Base-by-base conservation (phyloP, 2,888 invertebrate species). In the Margaritifera margaritifera region DNA sequence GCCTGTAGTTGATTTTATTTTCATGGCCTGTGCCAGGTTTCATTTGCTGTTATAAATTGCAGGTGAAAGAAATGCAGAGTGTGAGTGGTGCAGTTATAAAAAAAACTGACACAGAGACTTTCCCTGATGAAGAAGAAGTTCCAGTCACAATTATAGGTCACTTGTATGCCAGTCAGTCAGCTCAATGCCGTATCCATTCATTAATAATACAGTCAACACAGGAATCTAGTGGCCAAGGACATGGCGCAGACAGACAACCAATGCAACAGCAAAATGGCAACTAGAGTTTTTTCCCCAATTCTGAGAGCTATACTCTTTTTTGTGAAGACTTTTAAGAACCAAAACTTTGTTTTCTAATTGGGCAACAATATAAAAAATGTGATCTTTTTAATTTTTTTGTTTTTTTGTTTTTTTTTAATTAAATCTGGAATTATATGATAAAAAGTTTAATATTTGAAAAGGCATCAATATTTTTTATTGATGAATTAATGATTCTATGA, bases 11-110 rank as follows among this genome's bases (percentile, higher is more conserved):
- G 8, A 42, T 1, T 42, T 42, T 42, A 11, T 42, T 11, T 42
- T 42, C 11, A 1, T 42, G 11, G 8, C 3, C 42, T 42, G 42
- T 42, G 42, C 42, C 42, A 42, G 11, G 42, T 42, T 42, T 42
- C 42, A 42, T 42, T 42, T 42, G 42, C 11, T 56, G n/a, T 50
- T 31, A 58, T 27, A 5, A 24, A 22, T 61, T 63, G 1, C 71
- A 90, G 90, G 90, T 91, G 22, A 87, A 91, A 62, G 98, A 99
- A 90, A 92, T 99, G 88, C 98, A 99, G 91, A 94, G 98, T 88
- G 95, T 97, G 66, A 98, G 98, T 76, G 97, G 98, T 83, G 97
- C 98, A 88, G 87, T 88, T 71, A 88, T 91, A 50, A 90, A 90
- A 76, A 86, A 91, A 68, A 90, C 91, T n/a, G 90, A 89, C 55